Conservation (phyloP, 2,113 vertebrate species). For the Paracyprichromis sp. region DNA sequence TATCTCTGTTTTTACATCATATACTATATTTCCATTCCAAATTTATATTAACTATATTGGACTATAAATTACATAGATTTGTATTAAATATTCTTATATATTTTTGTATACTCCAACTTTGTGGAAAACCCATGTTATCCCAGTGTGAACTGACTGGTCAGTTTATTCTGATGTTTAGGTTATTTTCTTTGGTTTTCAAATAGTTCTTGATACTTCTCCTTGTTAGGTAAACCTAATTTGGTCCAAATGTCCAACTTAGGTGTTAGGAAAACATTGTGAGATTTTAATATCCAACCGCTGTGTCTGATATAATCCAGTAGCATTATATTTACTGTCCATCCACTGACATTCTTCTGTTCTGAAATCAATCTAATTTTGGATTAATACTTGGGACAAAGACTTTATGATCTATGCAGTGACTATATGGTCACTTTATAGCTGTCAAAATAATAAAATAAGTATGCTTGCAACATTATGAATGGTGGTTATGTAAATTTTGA, state of each 20-base stretch:
- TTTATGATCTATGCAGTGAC: background rate
- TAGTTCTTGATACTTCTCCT: background rate
- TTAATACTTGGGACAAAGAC: background rate
- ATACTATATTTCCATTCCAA: background rate
- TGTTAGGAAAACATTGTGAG: background rate
- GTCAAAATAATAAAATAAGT: background rate
- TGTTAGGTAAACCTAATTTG: background rate
- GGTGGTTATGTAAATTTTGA: background rate
- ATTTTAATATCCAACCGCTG: background rate
- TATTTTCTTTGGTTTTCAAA: background rate
- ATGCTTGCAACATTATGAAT: background rate
- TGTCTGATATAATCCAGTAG: background rate
- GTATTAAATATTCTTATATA: background rate
- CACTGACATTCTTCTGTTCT: background rate
- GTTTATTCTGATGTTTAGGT: background rate
- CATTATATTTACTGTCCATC: background rate
- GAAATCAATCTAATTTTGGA: background rate
- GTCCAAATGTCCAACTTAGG: background rate
- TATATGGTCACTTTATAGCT: background rate
- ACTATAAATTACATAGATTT: background rate
- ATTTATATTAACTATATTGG: background rate
- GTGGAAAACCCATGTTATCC: background rate
- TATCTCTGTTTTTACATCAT: background rate
- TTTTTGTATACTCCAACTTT: background rate
- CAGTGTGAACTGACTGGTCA: background rate